These are phyloP conservation scores for Dipodomys stephensi DNA, from an alignment of 2,113 vertebrate species.

Conservation along the genomic window DNA sequence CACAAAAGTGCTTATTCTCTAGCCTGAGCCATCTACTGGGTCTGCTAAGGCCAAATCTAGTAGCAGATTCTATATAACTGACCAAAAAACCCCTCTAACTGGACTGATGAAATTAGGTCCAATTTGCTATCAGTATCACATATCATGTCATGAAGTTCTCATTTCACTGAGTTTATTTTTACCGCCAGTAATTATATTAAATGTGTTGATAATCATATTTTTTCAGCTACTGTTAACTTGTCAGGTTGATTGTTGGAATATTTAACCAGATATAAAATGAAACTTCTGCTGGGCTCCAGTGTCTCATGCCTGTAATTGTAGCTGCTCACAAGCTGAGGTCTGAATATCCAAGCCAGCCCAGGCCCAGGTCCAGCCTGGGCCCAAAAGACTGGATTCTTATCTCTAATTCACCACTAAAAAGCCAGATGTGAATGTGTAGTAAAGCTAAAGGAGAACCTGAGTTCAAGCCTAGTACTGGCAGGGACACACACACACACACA, in stretches of 20 bases:
- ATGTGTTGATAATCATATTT: not conserved
- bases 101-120: not conserved
- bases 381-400: no score
- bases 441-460: no score
- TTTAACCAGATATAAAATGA: not conserved
- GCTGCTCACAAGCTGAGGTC: no score
- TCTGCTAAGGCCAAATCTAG: not conserved
- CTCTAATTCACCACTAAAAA: no score
- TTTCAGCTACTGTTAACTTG: not conserved
- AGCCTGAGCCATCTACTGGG: not conserved
- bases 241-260: not conserved
- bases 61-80: not conserved
- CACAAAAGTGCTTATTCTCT: not conserved
- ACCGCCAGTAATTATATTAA: conserved; percentile 9
- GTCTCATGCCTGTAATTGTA: no score
- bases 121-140: not conserved
- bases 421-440: no score
- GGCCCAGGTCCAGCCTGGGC: no score
- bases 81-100: not conserved
- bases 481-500: no score
- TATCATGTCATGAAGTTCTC: not conserved
- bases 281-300: not conserved
- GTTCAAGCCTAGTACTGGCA: no score
- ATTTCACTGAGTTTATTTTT: conserved; percentile 1
- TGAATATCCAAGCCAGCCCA: no score